phyloP scores from a whole-genome alignment of 1,140 invertebrate species.

The Cepaea nemoralis region DNA sequence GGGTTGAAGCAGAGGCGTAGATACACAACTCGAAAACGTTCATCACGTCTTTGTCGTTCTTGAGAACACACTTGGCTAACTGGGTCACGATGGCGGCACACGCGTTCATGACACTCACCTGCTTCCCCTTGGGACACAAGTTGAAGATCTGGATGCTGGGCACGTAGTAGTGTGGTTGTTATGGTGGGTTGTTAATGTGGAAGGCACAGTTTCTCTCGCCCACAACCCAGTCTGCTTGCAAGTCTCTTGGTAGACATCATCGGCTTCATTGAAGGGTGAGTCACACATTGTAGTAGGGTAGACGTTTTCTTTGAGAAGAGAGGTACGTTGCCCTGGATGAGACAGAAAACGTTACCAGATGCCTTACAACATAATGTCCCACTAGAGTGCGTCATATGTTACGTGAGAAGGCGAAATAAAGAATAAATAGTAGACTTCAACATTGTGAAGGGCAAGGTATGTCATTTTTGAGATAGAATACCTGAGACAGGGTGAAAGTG shows the following conservation, averaged over 20 bases:
- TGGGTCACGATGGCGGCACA: background rate
- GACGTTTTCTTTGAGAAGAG: background rate
- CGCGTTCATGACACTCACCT: background rate
- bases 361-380: too few relatives aligned
- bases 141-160: background rate
- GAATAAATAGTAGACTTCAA: too few relatives aligned
- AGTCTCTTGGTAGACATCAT: background rate
- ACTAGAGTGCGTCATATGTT: too few relatives aligned
- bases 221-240: background rate
- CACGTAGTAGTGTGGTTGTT: background rate
- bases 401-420: too few relatives aligned
- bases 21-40: background rate
- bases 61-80: background rate
- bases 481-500: too few relatives aligned
- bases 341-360: too few relatives aligned
- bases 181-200: background rate
- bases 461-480: too few relatives aligned
- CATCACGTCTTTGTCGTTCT: background rate
- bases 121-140: background rate
- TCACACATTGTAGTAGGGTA: background rate
- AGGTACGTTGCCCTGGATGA: too few relatives aligned
- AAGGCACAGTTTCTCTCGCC: background rate
- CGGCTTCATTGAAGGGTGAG: background rate
- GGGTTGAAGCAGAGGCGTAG: background rate
- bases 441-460: too few relatives aligned